These are phyloP conservation scores for Cinara cedri DNA, from an alignment of 2,888 invertebrate genomes.

Conservation along the genomic window DNA sequence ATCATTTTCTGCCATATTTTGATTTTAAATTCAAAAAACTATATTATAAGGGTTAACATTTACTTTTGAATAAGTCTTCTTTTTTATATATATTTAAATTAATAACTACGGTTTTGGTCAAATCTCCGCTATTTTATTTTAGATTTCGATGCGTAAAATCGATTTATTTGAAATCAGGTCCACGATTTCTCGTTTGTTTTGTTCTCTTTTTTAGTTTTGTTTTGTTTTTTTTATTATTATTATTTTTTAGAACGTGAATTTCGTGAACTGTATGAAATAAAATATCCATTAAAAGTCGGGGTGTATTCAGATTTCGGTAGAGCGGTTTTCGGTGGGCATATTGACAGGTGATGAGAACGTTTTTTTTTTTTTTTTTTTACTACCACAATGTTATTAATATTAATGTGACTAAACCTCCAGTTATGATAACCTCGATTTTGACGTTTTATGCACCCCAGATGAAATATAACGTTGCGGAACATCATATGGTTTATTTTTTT, in stretches of 20 bases:
- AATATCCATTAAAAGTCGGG: constrained; percentile 23
- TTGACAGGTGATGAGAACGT: constrained; percentile 39
- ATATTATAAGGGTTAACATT: too few relatives aligned
- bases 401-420: constrained; percentile 19
- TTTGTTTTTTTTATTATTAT: not conserved
- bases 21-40: too few relatives aligned
- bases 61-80: too few relatives aligned
- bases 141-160: too few relatives aligned
- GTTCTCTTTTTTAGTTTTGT: too few relatives aligned
- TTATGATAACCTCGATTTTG: constrained; percentile 28
- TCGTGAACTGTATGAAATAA: not conserved
- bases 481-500: not conserved
- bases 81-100: too few relatives aligned
- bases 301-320: constrained; percentile 29
- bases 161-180: too few relatives aligned
- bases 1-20: too few relatives aligned
- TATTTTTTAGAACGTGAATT: constrained; percentile 1
- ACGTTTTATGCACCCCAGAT: constrained; percentile 8
- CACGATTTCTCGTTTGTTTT: too few relatives aligned
- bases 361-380: not conserved
- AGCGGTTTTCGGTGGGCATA: constrained; percentile 30
- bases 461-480: constrained; percentile 14
- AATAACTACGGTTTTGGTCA: too few relatives aligned
- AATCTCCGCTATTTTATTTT: too few relatives aligned
- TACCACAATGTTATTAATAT: constrained; percentile 21